Percentiles rank a stretch among this genome's conserved stretches.
Conservation (phyloP, 2,888 invertebrate genomes). For the Antheraea yamamai region DNA sequence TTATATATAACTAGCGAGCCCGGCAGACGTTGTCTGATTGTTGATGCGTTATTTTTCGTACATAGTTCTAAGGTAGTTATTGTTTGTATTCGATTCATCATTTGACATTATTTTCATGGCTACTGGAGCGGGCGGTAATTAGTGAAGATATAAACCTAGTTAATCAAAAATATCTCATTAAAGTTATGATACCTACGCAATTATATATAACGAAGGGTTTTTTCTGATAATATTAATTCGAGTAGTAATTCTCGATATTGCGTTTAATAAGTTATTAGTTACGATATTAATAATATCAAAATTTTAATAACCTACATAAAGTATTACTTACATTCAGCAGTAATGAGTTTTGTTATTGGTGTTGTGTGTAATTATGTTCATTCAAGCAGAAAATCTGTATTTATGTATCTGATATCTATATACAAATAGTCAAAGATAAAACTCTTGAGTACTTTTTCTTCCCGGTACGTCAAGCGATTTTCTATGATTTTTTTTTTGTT, state of each 20-base stretch:
- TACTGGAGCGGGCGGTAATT: no score
- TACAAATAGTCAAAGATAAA: no score
- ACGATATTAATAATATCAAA: not conserved
- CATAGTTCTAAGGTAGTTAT: no score
- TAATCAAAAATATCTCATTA: not conserved
- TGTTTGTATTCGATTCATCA: no score
- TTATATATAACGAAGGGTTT: not conserved
- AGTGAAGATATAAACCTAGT: conserved; percentile 16
- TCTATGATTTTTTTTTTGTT: no score
- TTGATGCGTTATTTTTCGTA: no score
- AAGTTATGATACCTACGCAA: not conserved
- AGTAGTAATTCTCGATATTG: not conserved
- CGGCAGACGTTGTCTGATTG: no score
- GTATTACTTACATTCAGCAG: not conserved
- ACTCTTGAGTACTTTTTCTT: no score
- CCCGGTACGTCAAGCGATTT: no score
- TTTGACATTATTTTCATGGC: no score
- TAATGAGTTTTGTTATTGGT: not conserved
- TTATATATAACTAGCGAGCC: no score
- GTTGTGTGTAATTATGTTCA: not conserved
- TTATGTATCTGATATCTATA: not conserved
- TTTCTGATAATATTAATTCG: not conserved
- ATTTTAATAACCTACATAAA: not conserved
- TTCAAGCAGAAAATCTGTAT: not conserved
- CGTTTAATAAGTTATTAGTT: not conserved